Base-by-base conservation (phyloP, 92 coral and sea anemone genomes). In the Zoanthus gigantus region DNA sequence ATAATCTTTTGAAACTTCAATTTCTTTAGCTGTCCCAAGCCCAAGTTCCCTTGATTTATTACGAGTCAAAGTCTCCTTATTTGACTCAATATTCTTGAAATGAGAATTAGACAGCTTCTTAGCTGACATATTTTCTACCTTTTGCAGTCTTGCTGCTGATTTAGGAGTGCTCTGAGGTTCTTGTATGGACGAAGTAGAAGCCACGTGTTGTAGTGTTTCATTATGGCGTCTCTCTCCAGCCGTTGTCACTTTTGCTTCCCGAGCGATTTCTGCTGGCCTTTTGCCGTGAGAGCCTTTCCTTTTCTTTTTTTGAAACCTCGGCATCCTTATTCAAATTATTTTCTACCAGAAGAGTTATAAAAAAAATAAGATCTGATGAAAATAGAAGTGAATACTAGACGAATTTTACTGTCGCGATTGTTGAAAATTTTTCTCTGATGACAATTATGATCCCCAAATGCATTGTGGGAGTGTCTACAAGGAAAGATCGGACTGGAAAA, bases 131-230 rank as follows among this genome's bases (percentile, higher is more conserved):
- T 76, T 76, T 50, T 48, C 82, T 77, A 77, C 56, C 65, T 53
- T 54, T 0, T 53, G 82, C 47, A 77, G 57, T 29, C 67, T 29
- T 47, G 82, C 28, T 30, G 47, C 66, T 77, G 82, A 54, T 77
- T 23, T 77, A 15, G 82, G 82, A 32, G 82, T 77, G 82, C 82
- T 56, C 37, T 23, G 66, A 23, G 81, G 48, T 29, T 76, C 56
- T 76, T 11, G 18, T 47, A 0, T 31, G n/a, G 82, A 4, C 9
- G 68, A 77, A 14, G 77, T 73, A 3, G 77, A 73, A 74, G 78
- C 37, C 34, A 18, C 34, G 72, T n/a, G 32, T 66, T 66, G 72
- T 66, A 18, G 72, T 66, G 32, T 66, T 44, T 5, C 77, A 73
- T 73, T 18, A 44, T 73, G 77, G 28, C 77, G 54, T 73, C 53